Base-by-base conservation (phyloP, 2,797 vertebrate species). In the Arctocebus calabarensis region DNA sequence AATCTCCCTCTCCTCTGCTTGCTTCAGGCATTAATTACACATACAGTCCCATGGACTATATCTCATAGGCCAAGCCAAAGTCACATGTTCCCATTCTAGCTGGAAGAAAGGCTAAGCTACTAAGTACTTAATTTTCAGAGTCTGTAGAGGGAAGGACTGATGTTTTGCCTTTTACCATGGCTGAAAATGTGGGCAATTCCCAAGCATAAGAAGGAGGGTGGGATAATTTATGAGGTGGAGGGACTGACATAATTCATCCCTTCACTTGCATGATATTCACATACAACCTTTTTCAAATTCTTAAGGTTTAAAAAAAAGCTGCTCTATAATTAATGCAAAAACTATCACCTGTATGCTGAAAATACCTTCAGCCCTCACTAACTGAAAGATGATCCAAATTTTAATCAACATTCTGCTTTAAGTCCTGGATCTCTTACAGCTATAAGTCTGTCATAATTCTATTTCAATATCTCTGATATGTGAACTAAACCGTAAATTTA, bases 251-350 rank as follows among this genome's bases (percentile, higher is more conserved):
- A 78, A 88, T 34, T 83, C 16, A 71, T 73, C 12, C 22, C 29
- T 52, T 75, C 16, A 40, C 78, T 9, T 77, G 32, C 2, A 55
- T 5, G 83, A 84, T 70, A 75, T 85, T 20, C 61, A 43, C 2
- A 88, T n/a, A 55, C 16, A 68, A 89, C 3, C n/a, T 81, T 74
- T 11, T 45, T 70, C 23, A 90, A n/a, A 45, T n/a, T 37, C 59
- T 90, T 62, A 82, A 81, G n/a, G 23, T 52, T 75, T 75, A 57
- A 89, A 84, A 88, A 94, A 70, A 20, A 29, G n/a, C 32, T 27
- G 43, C 12, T 74, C 62, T 25, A 48, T 37, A 86, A 94, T 77
- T 62, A 70, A 82, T 82, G 6, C 9, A 17, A 59, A 88, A 91
- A 37, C 4, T 77, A 71, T 71, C 32, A 37, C 20, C 71, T 70